Conservation (phyloP, 2,888 invertebrate genomes). For the Schizotus pectinicornis region DNA sequence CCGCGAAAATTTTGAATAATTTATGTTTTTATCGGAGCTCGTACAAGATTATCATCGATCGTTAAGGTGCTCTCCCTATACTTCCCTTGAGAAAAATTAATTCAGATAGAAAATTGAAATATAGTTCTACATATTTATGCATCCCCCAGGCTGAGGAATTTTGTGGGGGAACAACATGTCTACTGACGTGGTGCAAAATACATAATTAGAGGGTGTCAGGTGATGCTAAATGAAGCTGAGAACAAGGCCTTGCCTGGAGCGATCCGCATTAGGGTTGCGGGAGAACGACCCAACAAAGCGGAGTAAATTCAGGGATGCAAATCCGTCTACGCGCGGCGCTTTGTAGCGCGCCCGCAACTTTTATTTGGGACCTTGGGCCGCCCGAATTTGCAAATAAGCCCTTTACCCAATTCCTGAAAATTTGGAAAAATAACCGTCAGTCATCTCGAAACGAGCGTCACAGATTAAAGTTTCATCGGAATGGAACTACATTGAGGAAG, state of each 20-base stretch:
- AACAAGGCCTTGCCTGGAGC: constrained; percentile 45
- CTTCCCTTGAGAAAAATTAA: constrained; percentile 44
- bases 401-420: too few species aligned
- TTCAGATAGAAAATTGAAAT: constrained; percentile 47
- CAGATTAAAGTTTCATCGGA: too few species aligned
- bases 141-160: constrained; percentile 35
- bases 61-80: constrained; percentile 27
- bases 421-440: too few species aligned
- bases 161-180: constrained; percentile 44
- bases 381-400: too few species aligned
- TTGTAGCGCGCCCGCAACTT: too few species aligned
- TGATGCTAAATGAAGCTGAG: constrained; percentile 51
- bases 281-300: constrained; percentile 37
- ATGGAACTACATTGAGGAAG: too few species aligned
- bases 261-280: constrained; percentile 37
- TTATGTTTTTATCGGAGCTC: not conserved
- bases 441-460: too few species aligned
- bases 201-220: constrained; percentile 58
- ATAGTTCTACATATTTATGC: constrained; percentile 49
- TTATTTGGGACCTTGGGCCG: too few species aligned
- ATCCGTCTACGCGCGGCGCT: constrained; percentile 25
- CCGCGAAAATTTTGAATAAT: constrained; percentile 4
- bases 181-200: constrained; percentile 52
- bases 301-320: constrained; percentile 41
- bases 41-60: constrained; percentile 27